These are phyloP conservation scores for Euplagia quadripunctaria DNA, from an alignment of 2,888 invertebrate species.

Conservation along the genomic window DNA sequence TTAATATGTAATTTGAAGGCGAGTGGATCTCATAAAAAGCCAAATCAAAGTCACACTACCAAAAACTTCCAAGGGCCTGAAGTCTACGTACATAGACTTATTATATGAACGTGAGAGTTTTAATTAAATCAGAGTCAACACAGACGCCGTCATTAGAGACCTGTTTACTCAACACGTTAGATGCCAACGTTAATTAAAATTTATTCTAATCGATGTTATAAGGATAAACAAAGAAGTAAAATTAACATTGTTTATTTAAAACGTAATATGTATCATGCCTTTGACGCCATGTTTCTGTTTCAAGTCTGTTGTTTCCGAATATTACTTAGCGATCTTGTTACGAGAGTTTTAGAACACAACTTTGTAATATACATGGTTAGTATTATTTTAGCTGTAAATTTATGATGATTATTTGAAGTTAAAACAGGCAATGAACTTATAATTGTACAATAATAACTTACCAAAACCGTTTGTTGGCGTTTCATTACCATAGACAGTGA, in stretches of 20 bases:
- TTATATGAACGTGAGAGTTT: constrained; percentile 48
- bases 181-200: constrained; percentile 50
- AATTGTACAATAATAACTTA: constrained; percentile 4
- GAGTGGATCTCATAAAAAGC: constrained; percentile 34
- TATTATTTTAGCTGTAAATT: background rate
- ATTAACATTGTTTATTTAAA: constrained; percentile 30
- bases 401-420: constrained; percentile 21
- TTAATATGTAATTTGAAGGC: background rate
- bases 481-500: background rate
- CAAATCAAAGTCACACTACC: constrained; percentile 37
- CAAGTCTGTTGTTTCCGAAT: background rate
- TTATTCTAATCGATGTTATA: constrained; percentile 44
- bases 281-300: background rate
- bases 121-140: constrained; percentile 55
- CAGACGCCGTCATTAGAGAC: constrained; percentile 45
- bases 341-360: background rate
- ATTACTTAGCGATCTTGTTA: background rate
- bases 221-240: constrained; percentile 41
- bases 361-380: background rate
- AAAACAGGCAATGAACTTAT: constrained; percentile 5
- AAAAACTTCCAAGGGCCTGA: constrained; percentile 42
- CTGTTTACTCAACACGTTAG: constrained; percentile 53
- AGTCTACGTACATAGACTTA: constrained; percentile 41
- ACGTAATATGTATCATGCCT: background rate
- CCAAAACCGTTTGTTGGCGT: constrained; percentile 4